Evolutionary conservation across 2,888 invertebrate genomes (phyloP), one percentile per base, ranked within the genome.

Genomic region (Morpho achilles): DNA sequence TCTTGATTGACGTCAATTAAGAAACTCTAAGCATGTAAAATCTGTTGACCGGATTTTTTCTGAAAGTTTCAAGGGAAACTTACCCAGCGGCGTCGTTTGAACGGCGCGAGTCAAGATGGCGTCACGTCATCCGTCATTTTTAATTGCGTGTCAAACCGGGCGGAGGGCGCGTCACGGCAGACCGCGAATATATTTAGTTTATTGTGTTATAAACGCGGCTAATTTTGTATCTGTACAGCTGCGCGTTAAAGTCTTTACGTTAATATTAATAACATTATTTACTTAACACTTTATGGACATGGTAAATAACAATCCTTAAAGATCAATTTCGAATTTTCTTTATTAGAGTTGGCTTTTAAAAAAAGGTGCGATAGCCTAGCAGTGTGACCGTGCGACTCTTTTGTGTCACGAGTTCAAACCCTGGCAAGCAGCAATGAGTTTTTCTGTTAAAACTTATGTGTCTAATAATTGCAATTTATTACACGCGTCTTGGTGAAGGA

Each of bases 141-240:
- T 88, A 88, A 88, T 88, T 88, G 87, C 80, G 77, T 87, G 88
- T 88, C 88, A 86, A 82, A 82, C 75, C 77, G 74, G 63, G 46
- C 64, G 62, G 63, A 10, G 71, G 67, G 67, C 69, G 72, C 74
- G 79, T 76, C 72, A 78, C 80, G 86, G 83, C 77, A 76, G 76
- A 74, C 77, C 77, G 83, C 80, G 73, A 77, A 76, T 85, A 86
- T 87, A 84, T 87, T 87, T 85, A 87, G 87, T 87, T 87, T 87
- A 88, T 86, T 78, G 86, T 80, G 79, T 75, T 82, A 82, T 87
- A 87, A 87, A 87, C 79, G 86, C 8, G 47, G 42, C 45, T 45
- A 45, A 45, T 45, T 32, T 32, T 32, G 43, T 43, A 45, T 45
- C 45, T 45, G 45, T 45, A 45, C 45, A n/a, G 10, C 7, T 45